Base-by-base conservation (phyloP, 2,113 vertebrate genomes). In the Rhabdornis inornatus region DNA sequence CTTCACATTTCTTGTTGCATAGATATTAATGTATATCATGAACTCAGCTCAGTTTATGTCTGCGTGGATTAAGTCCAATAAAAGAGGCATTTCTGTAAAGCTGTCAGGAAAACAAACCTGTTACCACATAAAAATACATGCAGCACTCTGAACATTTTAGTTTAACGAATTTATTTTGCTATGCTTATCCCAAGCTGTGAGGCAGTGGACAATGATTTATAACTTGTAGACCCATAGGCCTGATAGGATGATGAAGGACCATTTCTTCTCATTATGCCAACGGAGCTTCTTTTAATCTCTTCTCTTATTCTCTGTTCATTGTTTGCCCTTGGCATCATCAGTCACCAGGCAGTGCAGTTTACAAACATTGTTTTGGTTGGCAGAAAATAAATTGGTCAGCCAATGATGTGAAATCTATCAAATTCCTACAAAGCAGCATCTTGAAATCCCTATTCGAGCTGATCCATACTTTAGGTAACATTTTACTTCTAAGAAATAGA, bases 331-430 rank as follows among this genome's bases (percentile, higher is more conserved):
- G 78, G 64, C 89, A 85, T 90, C 94, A 91, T 97, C 96, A 92
- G 83, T 97, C 97, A 97, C 68, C 28, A 90, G 44, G 39, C 72
- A 91, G 71, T 83, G 76, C 61, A 71, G 83, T 95, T 97, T 94
- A 97, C 96, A 97, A 96, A 96, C 77, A 94, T 15, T 37, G 70
- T 63, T 95, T 72, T 86, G 89, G 79, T 60, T 92, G 87, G 81
- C 79, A 91, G 72, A 89, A 85, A 94, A 96, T 80, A 90, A 94
- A 94, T 65, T 42, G 37, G 78, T 91, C 11, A 60, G 70, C 69
- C 88, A 89, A 37, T 89, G 90, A 78, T 57, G 66, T 55, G 66
- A 95, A 97, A 96, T 98, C 93, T 94, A 91, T 97, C 96, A 97
- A 93, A 94, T 55, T 82, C 70, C 59, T 96, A 59, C 79, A 82